Conservation (phyloP, 1,140 invertebrate species). For the Polyergus mexicanus region DNA sequence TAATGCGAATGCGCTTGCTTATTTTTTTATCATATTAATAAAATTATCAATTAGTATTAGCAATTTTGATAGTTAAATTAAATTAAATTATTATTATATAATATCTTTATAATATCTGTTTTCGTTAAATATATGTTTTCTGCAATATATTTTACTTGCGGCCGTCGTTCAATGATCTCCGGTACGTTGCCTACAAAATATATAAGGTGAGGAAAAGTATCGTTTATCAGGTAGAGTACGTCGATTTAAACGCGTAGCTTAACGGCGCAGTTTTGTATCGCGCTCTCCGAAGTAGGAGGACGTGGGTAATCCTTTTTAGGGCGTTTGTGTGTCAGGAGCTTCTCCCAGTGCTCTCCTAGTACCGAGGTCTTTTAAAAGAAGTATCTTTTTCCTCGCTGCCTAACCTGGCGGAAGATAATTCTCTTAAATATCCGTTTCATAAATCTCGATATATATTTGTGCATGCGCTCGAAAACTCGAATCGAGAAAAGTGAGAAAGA, state of each 20-base stretch:
- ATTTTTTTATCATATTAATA: neutral
- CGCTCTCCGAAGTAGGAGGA: conserved; percentile 29
- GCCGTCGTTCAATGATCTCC: neutral
- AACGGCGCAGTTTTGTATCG: conserved; percentile 68
- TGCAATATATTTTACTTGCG: neutral
- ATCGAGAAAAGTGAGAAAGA: neutral
- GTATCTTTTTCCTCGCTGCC: conserved; percentile 31
- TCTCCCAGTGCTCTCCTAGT: conserved; percentile 8
- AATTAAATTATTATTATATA: neutral
- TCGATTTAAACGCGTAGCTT: conserved; percentile 57
- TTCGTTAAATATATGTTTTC: conserved; percentile 4
- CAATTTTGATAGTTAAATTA: neutral
- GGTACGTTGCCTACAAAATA: conserved; percentile 21
- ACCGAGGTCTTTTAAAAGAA: conserved; percentile 64
- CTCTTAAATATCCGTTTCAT: conserved; percentile 67
- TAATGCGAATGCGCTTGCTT: neutral
- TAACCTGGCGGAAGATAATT: conserved; percentile 71
- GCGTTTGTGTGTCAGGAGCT: conserved; percentile 68
- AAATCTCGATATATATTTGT: conserved; percentile 54
- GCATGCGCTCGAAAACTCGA: conserved; percentile 42
- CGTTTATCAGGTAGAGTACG: conserved; percentile 54
- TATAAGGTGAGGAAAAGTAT: conserved; percentile 39
- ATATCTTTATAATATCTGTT: neutral
- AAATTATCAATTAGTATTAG: neutral
- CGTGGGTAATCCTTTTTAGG: conserved; percentile 70